phyloP scores from a whole-genome alignment of 2,888 invertebrate species.

The Volucella zonaria region DNA sequence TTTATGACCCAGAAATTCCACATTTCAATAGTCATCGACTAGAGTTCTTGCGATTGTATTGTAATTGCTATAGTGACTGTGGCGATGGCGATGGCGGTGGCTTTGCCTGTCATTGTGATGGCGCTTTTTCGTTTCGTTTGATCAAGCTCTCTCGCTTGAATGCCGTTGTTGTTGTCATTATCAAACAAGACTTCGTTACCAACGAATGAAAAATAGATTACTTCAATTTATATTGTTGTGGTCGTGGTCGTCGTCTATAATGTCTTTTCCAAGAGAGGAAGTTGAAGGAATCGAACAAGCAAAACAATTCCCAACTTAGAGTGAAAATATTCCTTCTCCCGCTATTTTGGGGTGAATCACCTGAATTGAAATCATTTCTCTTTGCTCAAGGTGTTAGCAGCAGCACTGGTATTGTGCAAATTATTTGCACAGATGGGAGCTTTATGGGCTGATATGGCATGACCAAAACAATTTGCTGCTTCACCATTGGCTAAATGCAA shows the following conservation, averaged over 20 bases:
- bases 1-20: constrained; percentile 69
- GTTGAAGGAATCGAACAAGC: not conserved
- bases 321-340: too few relatives aligned
- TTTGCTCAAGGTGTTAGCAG: constrained; percentile 17
- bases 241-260: not conserved
- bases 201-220: constrained; percentile 7
- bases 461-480: not conserved
- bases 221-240: not conserved
- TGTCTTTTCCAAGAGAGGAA: not conserved
- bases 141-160: not conserved
- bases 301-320: not conserved
- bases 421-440: constrained; percentile 12
- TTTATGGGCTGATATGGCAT: not conserved
- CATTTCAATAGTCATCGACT: constrained; percentile 59
- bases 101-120: not conserved
- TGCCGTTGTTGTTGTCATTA: constrained; percentile 13
- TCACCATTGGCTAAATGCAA: too few relatives aligned
- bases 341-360: constrained; percentile 30
- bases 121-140: constrained; percentile 17
- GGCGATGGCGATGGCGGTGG: too few relatives aligned
- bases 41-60: too few relatives aligned
- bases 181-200: not conserved
- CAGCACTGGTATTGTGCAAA: not conserved
- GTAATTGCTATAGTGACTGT: too few relatives aligned
- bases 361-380: constrained; percentile 14